Conservation (phyloP, 2,888 invertebrate species). For the Arge pagana region DNA sequence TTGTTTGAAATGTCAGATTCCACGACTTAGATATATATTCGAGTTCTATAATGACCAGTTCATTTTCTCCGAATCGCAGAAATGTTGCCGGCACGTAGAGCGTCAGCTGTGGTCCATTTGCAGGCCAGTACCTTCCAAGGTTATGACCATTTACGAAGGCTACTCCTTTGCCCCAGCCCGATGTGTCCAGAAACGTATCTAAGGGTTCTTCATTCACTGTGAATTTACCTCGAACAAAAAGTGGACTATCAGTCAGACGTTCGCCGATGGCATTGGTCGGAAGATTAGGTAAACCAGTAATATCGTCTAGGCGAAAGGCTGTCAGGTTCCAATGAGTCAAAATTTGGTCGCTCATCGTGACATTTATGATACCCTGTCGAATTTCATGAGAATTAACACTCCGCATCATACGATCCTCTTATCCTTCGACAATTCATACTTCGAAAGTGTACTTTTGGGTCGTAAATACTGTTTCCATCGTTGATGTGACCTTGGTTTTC, state of each 20-base stretch:
- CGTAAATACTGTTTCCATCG: conserved; percentile 61
- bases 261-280: background rate
- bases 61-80: conserved; percentile 66
- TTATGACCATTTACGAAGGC: conserved; percentile 85
- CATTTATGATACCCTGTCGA: conserved; percentile 39
- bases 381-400: too few species aligned
- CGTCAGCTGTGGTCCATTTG: conserved; percentile 80
- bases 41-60: conserved; percentile 65
- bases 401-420: too few species aligned
- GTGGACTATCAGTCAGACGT: conserved; percentile 38
- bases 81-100: conserved; percentile 82
- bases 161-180: conserved; percentile 86
- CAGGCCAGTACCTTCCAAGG: conserved; percentile 83
- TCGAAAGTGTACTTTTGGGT: conserved; percentile 58
- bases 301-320: conserved; percentile 34
- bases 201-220: conserved; percentile 58
- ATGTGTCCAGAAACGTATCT: conserved; percentile 80
- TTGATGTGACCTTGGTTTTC: conserved; percentile 87
- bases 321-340: conserved; percentile 39
- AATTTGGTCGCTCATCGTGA: conserved; percentile 25
- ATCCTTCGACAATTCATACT: too few species aligned
- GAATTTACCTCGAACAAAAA: conserved; percentile 45
- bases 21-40: conserved; percentile 55
- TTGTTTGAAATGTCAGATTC: conserved; percentile 53
- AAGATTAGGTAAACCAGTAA: conserved; percentile 26